Percentiles rank a stretch among this genome's conserved stretches.
Conservation (phyloP, 2,888 invertebrate genomes). For the Anthophora plumipes region DNA sequence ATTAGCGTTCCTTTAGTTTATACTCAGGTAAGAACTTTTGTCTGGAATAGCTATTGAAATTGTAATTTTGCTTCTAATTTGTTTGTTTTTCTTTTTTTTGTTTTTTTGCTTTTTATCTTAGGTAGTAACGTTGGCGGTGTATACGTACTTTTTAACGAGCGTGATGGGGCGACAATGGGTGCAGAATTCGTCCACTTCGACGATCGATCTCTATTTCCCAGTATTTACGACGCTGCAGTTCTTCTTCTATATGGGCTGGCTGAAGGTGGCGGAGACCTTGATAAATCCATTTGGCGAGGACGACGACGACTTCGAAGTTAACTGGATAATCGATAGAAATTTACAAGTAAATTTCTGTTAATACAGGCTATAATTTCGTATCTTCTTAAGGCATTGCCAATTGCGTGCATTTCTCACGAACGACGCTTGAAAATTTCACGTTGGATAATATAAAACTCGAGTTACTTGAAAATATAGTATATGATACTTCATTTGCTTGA, state of each 20-base stretch:
- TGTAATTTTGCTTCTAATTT: not conserved
- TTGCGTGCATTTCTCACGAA: no score
- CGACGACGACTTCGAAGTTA: conserved; percentile 96
- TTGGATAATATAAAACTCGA: no score
- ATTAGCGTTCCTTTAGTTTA: conserved; percentile 86
- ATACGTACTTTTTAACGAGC: conserved; percentile 95
- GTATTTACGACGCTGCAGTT: conserved; percentile 95
- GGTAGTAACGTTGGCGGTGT: conserved; percentile 96
- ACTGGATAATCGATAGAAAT: conserved; percentile 97
- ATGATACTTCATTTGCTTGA: no score
- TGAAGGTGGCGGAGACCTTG: conserved; percentile 95
- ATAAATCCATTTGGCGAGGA: conserved; percentile 97
- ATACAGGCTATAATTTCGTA: no score
- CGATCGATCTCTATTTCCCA: conserved; percentile 95
- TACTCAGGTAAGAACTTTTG: conserved; percentile 82
- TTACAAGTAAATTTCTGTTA: conserved; percentile 88
- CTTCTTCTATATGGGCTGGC: conserved; percentile 95
- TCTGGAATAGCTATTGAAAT: no score
- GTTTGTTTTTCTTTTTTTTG: no score
- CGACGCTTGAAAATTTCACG: no score
- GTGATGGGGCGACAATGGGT: conserved; percentile 95
- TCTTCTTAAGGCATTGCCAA: no score
- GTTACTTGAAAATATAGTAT: no score
- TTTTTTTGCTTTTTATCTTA: conserved; percentile 75
- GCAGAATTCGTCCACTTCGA: conserved; percentile 80